Evolutionary conservation across 2,888 invertebrate genomes (phyloP).

Genomic region (Siphlonurus alternatus): DNA sequence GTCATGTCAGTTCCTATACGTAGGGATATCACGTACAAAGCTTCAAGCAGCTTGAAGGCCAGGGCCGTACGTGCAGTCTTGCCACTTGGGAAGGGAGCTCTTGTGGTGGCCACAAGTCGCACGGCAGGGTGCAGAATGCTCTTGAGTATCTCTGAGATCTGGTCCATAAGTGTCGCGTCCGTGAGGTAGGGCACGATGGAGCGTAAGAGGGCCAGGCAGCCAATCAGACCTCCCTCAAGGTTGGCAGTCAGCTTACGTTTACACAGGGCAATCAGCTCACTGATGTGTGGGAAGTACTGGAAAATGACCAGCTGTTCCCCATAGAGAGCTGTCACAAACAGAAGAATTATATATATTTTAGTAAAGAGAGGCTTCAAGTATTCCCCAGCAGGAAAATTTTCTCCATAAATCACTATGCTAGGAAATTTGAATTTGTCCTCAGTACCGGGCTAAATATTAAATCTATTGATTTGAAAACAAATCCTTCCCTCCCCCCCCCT

Average conservation of each 20-base stretch:
- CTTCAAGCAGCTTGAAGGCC: slow-evolving; percentile 64
- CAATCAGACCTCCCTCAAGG: slow-evolving; percentile 76
- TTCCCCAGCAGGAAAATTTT: no score
- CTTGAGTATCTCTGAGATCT: slow-evolving; percentile 66
- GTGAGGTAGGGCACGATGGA: slow-evolving; percentile 65
- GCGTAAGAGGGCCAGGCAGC: slow-evolving; percentile 62
- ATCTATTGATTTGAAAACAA: no score
- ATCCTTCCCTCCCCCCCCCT: no score
- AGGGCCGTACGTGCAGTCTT: slow-evolving; percentile 53
- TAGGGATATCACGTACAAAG: slow-evolving; percentile 60
- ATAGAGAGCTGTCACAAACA: slow-evolving; percentile 43
- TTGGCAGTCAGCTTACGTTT: slow-evolving; percentile 63
- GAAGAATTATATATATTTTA: not conserved
- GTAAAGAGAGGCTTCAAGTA: no score
- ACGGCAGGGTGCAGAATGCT: slow-evolving; percentile 70
- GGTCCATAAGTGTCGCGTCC: slow-evolving; percentile 73
- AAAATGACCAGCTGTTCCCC: slow-evolving; percentile 75
- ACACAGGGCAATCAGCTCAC: slow-evolving; percentile 66
- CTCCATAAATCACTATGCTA: no score
- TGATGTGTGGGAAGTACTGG: slow-evolving; percentile 81
- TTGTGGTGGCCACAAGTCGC: slow-evolving; percentile 59
- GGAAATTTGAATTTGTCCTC: not conserved
- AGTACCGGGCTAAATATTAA: not conserved
- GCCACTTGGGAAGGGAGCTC: slow-evolving; percentile 69
- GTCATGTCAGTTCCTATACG: slow-evolving; percentile 65